Conservation (phyloP, 2,797 vertebrate genomes). For the Rhabdophis nuchalis region DNA sequence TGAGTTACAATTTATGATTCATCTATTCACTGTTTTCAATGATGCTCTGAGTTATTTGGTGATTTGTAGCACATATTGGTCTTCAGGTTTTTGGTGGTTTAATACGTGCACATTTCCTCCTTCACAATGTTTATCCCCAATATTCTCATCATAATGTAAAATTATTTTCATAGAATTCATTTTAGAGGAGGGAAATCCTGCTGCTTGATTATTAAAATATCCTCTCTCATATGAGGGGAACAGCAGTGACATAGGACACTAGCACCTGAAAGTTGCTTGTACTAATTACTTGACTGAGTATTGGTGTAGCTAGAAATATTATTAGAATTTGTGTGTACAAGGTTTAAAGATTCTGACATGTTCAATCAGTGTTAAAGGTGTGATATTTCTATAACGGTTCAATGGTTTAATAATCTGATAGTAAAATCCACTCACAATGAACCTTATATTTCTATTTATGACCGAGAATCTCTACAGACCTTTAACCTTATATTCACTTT, state of each 20-base stretch:
- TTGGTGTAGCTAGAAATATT: not conserved
- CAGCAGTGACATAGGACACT: not conserved
- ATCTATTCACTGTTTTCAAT: constrained; percentile 9
- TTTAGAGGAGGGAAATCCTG: not conserved
- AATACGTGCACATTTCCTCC: not conserved
- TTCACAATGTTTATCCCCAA: not conserved
- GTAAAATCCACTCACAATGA: not conserved
- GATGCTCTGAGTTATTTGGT: not conserved
- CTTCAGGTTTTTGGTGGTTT: not conserved
- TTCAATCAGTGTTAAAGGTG: not conserved
- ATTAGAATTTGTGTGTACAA: not conserved
- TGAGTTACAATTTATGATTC: constrained; percentile 5
- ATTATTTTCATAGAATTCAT: not conserved
- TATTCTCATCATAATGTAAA: not conserved
- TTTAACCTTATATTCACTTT: not conserved
- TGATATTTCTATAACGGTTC: not conserved
- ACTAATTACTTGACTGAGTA: not conserved
- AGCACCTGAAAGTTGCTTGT: not conserved
- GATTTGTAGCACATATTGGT: not conserved
- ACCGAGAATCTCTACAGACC: too few relatives aligned
- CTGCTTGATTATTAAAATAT: not conserved
- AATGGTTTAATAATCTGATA: not conserved
- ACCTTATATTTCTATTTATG: not conserved
- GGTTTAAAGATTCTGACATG: not conserved
- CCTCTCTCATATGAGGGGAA: not conserved